phyloP scores from a whole-genome alignment of 2,888 invertebrate species.

The Holacanthella duospinosa region DNA sequence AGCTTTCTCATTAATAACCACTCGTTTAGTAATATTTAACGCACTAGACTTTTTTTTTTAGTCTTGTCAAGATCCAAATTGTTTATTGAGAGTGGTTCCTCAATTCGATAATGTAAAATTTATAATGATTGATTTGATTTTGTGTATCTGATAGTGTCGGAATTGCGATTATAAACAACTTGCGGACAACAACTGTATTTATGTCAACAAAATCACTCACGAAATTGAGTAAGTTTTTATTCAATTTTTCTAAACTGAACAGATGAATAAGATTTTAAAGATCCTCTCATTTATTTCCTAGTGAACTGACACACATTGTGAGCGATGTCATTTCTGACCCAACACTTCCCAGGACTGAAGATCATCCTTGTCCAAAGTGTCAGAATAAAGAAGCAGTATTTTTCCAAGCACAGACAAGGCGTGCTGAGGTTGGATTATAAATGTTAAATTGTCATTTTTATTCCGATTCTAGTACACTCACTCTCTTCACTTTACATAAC shows the following conservation, averaged over 20 bases:
- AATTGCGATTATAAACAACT: constrained; percentile 96
- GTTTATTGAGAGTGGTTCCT: no score
- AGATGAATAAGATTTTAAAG: not conserved
- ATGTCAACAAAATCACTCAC: constrained; percentile 99
- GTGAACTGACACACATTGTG: constrained; percentile 94
- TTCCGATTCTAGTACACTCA: no score
- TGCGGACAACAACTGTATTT: constrained; percentile 96
- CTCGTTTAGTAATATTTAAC: no score
- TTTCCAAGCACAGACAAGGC: constrained; percentile 92
- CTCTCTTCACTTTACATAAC: no score
- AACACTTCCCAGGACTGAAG: constrained; percentile 92
- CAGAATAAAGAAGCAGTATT: constrained; percentile 92
- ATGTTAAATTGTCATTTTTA: not conserved
- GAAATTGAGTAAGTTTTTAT: constrained; percentile 79
- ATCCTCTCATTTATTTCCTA: constrained; percentile 42
- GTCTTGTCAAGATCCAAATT: no score
- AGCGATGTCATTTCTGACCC: constrained; percentile 98
- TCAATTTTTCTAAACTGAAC: not conserved
- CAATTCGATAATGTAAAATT: no score
- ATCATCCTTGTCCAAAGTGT: constrained; percentile 96
- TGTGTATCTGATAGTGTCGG: constrained; percentile 54
- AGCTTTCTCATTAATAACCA: no score
- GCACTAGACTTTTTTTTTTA: no score
- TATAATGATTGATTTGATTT: not conserved
- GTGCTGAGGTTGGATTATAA: constrained; percentile 60